Percentiles rank a stretch among this genome's conserved stretches.
Conservation (phyloP, 1,140 invertebrate species). For the Macrobrachium rosenbergii region DNA sequence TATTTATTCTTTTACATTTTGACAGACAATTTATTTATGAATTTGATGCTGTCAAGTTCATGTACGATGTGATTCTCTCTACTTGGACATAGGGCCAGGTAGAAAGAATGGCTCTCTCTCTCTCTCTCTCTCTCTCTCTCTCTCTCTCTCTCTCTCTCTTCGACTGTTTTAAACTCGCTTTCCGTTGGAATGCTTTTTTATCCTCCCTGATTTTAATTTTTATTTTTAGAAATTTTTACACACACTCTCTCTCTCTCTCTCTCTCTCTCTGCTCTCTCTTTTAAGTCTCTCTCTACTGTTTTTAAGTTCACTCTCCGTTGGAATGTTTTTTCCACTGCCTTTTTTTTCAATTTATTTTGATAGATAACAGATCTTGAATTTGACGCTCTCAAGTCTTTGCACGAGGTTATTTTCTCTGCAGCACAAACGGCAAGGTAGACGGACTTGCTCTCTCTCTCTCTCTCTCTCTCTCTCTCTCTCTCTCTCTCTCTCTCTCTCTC, state of each 20-base stretch:
- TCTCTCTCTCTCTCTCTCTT: constrained; percentile 39
- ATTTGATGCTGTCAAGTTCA: neutral
- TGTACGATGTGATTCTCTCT: constrained; percentile 11
- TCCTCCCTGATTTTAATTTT: too few relatives aligned
- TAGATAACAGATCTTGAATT: too few relatives aligned
- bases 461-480: too few relatives aligned
- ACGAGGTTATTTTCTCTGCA: too few relatives aligned
- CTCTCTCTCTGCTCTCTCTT: constrained; percentile 41
- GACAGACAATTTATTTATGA: neutral
- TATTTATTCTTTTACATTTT: neutral
- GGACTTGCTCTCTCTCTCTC: too few relatives aligned
- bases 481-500: too few relatives aligned
- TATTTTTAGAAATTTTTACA: too few relatives aligned
- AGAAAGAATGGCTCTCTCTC: constrained; percentile 1
- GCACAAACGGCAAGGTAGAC: too few relatives aligned
- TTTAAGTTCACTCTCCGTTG: neutral
- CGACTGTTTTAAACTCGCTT: neutral
- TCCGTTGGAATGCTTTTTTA: neutral
- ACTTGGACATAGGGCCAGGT: too few relatives aligned
- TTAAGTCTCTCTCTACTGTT: constrained; percentile 14
- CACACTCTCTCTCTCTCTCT: constrained; percentile 43
- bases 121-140: constrained; percentile 42
- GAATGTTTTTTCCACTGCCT: neutral
- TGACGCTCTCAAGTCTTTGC: too few relatives aligned
- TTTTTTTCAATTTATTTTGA: too few relatives aligned